Evolutionary conservation across 2,888 invertebrate species (phyloP), one percentile per base, ranked within the genome.

Genomic region (Galerucella pusilla): DNA sequence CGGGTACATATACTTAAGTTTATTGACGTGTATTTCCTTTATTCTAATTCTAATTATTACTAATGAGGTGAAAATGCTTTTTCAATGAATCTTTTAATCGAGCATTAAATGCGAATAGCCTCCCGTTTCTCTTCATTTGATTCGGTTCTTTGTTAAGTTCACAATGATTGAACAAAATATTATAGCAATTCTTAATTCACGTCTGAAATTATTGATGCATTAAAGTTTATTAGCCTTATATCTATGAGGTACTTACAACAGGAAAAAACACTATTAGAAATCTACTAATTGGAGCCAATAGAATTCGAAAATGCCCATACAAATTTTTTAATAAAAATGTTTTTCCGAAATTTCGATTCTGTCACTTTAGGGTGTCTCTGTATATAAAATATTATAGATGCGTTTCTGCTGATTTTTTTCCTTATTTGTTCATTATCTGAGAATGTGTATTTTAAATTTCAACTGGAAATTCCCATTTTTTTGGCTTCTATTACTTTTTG

Each of bases 81-180:
- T 49, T 49, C 2, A 49, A 6, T n/a, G 7, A 7, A 52, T 52
- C n/a, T 14, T n/a, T 11, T 11, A 16, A 52, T 52, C n/a, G n/a
- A 52, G n/a, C 52, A 52, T 52, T 52, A 52, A 52, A 52, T 52
- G 52, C 52, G 52, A 52, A 52, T 52, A 52, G n/a, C 52, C 52
- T n/a, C 52, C 52, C 14, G 52, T n/a, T n/a, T 49, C 49, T 52
- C n/a, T 52, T 52, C 52, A 52, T 52, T 52, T 7, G 52, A 52
- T n/a, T n/a, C 6, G 52, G 52, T 16, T n/a, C n/a, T n/a, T n/a
- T 52, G 52, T 52, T 49, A 49, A 14, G 49, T 49, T 52, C 5
- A 52, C 52, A 52, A 52, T 52, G 52, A 52, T 52, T 6, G n/a
- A 52, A 52, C n/a, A 52, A 52, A 52, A n/a, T n/a, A 49, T 49